Percentiles rank a stretch among this genome's conserved stretches.
phyloP scores from a whole-genome alignment of 2,797 vertebrate species.

The Bovichtus variegatus region DNA sequence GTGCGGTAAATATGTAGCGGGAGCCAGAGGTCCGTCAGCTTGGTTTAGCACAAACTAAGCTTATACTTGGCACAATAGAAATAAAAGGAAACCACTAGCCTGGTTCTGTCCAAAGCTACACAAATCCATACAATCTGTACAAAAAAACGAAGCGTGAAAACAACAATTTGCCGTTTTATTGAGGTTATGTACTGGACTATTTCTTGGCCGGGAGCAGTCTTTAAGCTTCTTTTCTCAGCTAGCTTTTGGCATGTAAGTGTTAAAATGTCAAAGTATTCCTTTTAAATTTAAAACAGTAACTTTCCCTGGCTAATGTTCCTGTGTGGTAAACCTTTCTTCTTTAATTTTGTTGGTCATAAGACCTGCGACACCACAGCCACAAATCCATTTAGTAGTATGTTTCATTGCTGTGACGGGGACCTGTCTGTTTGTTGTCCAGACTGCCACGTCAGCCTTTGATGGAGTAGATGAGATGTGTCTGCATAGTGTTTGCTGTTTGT shows the following conservation, averaged over 20 bases:
- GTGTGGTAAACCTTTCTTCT: neutral
- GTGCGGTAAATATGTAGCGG: no score
- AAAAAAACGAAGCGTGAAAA: no score
- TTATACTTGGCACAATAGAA: no score
- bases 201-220: no score
- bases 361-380: slow-evolving; percentile 26
- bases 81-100: no score
- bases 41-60: no score
- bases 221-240: neutral
- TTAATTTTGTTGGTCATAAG: slow-evolving; percentile 18
- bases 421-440: slow-evolving; percentile 48
- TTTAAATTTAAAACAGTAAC: neutral
- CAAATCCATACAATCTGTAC: no score
- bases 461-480: slow-evolving; percentile 64
- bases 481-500: slow-evolving; percentile 62
- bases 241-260: neutral
- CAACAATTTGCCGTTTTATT: neutral
- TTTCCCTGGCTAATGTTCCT: neutral
- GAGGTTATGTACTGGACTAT: no score
- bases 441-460: slow-evolving; percentile 67
- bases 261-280: neutral
- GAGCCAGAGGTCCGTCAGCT: no score
- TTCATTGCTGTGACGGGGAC: slow-evolving; percentile 53
- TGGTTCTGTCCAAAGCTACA: no score
- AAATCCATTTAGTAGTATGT: slow-evolving; percentile 47